Percentiles rank a stretch among this genome's conserved stretches.
These are phyloP conservation scores for Telmatochromis brachygnathus DNA, from an alignment of 2,113 vertebrate species.

Conservation along the genomic window DNA sequence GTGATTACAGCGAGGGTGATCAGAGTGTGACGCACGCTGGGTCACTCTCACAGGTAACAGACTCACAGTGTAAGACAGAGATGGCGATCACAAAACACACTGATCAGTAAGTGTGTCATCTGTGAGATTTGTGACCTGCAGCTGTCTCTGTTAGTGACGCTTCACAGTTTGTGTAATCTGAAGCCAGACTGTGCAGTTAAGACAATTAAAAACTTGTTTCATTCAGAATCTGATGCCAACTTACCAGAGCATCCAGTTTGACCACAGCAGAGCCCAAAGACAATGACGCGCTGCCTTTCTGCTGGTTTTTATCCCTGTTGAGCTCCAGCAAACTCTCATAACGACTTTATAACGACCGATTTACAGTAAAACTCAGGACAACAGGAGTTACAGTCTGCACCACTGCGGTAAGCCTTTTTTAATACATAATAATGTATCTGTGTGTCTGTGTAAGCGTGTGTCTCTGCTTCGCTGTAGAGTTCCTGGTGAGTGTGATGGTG, in stretches of 20 bases:
- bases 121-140: neutral
- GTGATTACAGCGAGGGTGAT: fast-evolving
- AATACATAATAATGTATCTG: fast-evolving
- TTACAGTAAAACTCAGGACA: neutral
- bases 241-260: neutral
- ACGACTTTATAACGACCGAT: neutral
- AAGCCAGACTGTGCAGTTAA: neutral
- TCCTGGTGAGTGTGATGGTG: neutral
- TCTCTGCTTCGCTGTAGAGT: fast-evolving
- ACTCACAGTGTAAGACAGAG: no score
- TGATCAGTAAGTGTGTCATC: neutral
- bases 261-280: neutral
- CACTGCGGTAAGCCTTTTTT: neutral
- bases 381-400: neutral
- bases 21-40: fast-evolving
- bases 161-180: neutral
- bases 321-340: neutral
- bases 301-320: neutral
- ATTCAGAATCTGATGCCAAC: neutral
- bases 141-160: neutral
- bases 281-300: neutral
- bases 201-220: neutral
- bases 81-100: neutral
- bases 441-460: fast-evolving
- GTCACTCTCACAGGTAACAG: no score